phyloP scores from a whole-genome alignment of 2,113 vertebrate genomes.

The Colaptes auratus region DNA sequence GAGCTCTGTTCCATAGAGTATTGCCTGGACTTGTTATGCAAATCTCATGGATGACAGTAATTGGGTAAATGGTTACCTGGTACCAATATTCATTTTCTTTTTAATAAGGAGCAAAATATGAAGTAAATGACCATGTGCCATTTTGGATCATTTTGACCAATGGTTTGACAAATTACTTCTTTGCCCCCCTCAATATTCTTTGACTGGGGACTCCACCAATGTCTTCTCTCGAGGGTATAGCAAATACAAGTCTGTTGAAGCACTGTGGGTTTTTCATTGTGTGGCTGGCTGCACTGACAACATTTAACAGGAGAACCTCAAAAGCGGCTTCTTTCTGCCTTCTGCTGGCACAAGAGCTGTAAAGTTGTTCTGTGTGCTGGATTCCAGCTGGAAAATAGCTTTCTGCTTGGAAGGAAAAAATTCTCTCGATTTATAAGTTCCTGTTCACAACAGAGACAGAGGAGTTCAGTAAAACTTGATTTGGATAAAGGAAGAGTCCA shows the following conservation, averaged over 20 bases:
- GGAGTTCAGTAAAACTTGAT: too few species aligned
- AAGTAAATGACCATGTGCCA: not conserved
- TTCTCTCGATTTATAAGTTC: too few species aligned
- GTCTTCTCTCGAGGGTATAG: not conserved
- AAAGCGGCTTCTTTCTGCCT: constrained; percentile 21
- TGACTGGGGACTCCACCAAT: not conserved
- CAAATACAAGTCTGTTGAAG: not conserved
- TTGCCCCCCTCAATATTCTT: not conserved
- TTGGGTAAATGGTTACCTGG: not conserved
- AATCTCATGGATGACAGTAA: not conserved
- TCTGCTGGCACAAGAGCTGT: constrained; percentile 7
- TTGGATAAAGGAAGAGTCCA: too few species aligned
- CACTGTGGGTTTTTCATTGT: not conserved
- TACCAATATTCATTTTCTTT: not conserved
- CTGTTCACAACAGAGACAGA: too few species aligned
- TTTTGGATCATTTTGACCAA: not conserved
- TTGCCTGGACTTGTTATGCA: not conserved
- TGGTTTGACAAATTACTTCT: not conserved
- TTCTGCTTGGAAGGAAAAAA: not conserved
- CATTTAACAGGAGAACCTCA: not conserved
- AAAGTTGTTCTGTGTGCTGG: not conserved
- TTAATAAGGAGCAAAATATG: not conserved
- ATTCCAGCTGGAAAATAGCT: constrained; percentile 18
- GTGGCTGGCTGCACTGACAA: not conserved
- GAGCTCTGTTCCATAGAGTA: not conserved